A percentile compares a stretch with the other conserved stretches of the same genome.
Conservation (phyloP, 2,797 vertebrate genomes). For the Diglossa cyanea region DNA sequence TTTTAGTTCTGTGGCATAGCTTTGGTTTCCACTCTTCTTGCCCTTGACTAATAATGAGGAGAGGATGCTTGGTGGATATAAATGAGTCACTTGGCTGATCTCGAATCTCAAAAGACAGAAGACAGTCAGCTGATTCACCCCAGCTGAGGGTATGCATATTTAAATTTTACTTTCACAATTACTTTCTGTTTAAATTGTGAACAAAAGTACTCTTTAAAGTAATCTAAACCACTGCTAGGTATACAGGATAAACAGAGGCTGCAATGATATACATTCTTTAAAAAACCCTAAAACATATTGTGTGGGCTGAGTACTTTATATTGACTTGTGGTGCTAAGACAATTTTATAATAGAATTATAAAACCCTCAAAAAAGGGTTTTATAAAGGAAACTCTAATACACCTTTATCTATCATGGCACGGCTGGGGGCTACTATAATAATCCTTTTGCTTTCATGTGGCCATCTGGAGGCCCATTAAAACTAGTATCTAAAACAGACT, state of each 20-base stretch:
- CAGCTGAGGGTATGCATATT: not conserved
- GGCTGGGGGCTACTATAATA: conserved; percentile 78
- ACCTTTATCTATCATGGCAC: conserved; percentile 78
- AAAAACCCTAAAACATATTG: not conserved
- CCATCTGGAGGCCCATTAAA: conserved; percentile 83
- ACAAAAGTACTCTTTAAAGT: not conserved
- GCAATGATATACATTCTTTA: not conserved
- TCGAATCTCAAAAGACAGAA: not conserved
- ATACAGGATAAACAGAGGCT: conserved; percentile 1
- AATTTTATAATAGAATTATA: conserved; percentile 69
- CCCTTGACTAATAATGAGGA: not conserved
- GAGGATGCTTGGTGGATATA: not conserved
- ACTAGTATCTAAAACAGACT: conserved; percentile 76
- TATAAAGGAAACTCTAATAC: conserved; percentile 72
- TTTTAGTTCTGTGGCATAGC: not conserved
- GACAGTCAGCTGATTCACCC: not conserved
- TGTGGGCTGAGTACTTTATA: conserved; percentile 58
- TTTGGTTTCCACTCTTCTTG: not conserved
- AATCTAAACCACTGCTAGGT: not conserved
- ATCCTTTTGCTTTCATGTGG: conserved; percentile 78
- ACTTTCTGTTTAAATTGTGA: not conserved
- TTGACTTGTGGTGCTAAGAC: conserved; percentile 52
- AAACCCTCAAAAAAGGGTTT: conserved; percentile 52
- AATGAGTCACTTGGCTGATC: not conserved
- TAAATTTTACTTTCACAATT: conserved; percentile 1